Evolutionary conservation across 2,888 invertebrate species (phyloP).

Genomic region (Mamestra brassicae): DNA sequence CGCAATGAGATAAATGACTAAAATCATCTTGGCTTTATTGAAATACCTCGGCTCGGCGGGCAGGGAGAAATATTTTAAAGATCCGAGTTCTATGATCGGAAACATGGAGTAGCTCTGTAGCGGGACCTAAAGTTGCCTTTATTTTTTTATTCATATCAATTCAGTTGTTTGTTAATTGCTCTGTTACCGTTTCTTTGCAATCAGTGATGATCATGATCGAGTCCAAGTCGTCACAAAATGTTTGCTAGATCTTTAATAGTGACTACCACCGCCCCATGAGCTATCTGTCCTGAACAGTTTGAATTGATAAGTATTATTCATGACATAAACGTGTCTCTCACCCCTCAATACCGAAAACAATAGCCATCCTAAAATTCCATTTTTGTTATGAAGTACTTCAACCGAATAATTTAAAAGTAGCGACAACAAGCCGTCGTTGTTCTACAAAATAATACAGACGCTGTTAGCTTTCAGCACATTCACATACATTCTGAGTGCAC

Average conservation of each 20-base stretch:
- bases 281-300: neutral
- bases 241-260: neutral
- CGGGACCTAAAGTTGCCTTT: neutral
- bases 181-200: neutral
- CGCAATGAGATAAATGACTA: conserved; percentile 79
- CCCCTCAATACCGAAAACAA: neutral
- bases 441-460: conserved; percentile 39
- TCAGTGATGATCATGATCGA: neutral
- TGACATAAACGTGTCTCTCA: neutral
- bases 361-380: neutral
- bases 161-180: too few species aligned
- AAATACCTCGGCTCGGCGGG: conserved; percentile 64
- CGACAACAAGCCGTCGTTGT: conserved; percentile 27
- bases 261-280: neutral
- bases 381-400: conserved; percentile 6
- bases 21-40: conserved; percentile 76
- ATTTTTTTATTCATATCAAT: neutral
- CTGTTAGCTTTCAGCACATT: conserved; percentile 52
- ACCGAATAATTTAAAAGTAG: conserved; percentile 7
- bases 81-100: conserved; percentile 38
- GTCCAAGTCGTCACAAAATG: neutral
- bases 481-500: conserved; percentile 48
- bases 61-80: conserved; percentile 52
- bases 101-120: conserved; percentile 22
- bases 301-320: neutral